phyloP scores from a whole-genome alignment of 2,113 vertebrate genomes.

The Stercorarius parasiticus region DNA sequence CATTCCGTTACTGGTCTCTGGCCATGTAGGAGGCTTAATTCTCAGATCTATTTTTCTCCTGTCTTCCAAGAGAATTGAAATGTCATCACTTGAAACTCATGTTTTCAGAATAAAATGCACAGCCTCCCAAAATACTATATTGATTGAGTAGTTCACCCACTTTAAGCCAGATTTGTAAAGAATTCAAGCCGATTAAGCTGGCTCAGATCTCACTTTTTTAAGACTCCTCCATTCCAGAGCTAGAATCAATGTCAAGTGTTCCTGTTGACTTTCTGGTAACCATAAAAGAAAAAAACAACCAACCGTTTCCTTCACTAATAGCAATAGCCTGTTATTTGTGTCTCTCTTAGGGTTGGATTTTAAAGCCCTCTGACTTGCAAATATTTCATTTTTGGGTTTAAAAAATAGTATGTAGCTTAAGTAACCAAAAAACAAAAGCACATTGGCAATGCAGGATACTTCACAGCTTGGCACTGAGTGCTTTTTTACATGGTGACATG shows the following conservation, averaged over 20 bases:
- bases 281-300: not conserved
- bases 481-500: not conserved
- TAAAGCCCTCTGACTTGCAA: not conserved
- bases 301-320: not conserved
- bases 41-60: conserved; percentile 1
- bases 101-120: conserved; percentile 14
- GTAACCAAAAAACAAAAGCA: not conserved
- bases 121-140: conserved; percentile 27
- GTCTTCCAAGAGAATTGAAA: not conserved
- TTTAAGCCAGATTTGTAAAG: not conserved
- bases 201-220: not conserved
- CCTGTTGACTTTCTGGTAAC: not conserved
- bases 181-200: conserved; percentile 14
- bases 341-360: not conserved
- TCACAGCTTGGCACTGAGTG: not conserved
- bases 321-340: not conserved
- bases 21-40: not conserved
- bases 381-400: not conserved
- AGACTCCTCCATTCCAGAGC: not conserved
- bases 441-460: not conserved
- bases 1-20: not conserved
- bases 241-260: conserved; percentile 3
- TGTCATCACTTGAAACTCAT: not conserved
- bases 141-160: conserved; percentile 37
- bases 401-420: not conserved